Base-by-base conservation (phyloP, 2,113 vertebrate species). In the Myrmecophaga tridactyla region DNA sequence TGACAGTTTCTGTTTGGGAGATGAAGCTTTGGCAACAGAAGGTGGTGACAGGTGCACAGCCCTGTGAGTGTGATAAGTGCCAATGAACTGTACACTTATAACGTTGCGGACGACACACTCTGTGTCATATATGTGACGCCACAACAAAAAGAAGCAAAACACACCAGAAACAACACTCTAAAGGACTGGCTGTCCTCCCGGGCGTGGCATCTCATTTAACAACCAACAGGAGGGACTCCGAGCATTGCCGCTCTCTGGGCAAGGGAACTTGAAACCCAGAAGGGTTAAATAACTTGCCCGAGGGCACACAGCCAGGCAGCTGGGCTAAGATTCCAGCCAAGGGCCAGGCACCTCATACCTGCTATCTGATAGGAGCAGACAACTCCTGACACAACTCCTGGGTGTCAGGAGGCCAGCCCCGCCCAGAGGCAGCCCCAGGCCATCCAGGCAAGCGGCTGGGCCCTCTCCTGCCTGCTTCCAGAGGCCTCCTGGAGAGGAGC, bases 401-500 rank as follows among this genome's bases (percentile, higher is more conserved):
- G 39, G n/a, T 3, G 15, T 13, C 14, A 21, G 58, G 34, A 67
- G 14, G 15, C 34, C 46, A 34, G 90, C 29, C 20, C 6, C 0
- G 46, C 46, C 8, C 56, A 10, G 27, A 75, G 14, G 15, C 34
- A 88, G 21, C 27, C 69, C 69, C 23, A 41, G 29, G 17, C 84
- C 75, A 41, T 14, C 4, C 17, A 18, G 2, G 41, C 0, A 0
- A 20, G 43, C 39, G 34, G 90, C 46, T 6, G 43, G 9, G 27
- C 15, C n/a, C n/a, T 12, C 63, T 46, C 15, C 1, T 4, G 29
- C 9, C 53, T 48, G 25, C 56, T n/a, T 20, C 6, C 14, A 84
- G 67, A 39, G 39, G 43, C 60, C 29, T 29, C 10, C 13, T 51
- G 23, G 70, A 84, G 99, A 98, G 97, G 99, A 99, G 98, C 98